Base-by-base conservation (phyloP, 2,797 vertebrate genomes). In the Lepilemur septentrionalis region DNA sequence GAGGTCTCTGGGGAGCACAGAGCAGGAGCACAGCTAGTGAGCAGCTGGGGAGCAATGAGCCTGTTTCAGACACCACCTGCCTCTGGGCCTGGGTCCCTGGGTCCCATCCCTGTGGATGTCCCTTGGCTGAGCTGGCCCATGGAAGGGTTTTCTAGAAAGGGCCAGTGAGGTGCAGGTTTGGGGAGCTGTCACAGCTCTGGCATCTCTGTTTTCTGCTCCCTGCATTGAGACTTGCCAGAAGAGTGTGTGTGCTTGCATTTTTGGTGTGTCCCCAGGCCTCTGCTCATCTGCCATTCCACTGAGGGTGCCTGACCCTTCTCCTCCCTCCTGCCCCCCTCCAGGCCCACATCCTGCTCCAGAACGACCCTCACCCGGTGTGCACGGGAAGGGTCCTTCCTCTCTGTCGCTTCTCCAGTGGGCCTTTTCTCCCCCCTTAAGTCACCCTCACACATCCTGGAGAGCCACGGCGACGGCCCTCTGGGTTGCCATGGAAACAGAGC, bases 391-490 rank as follows among this genome's bases (percentile, higher is more conserved):
- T 18, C 85, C 88, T 98, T 99, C 94, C 98, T 99, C 92, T 99
- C 99, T 0, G 84, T 98, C 0, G 99, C 99, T 38, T 99, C 99
- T 98, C 97, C 99, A 95, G 98, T 98, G 1, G 99, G 99, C 35
- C 99, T 99, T 93, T 97, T 99, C 97, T 99, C 99, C 97, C 99
- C 99, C 1, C 98, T 99, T 96, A 99, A 99, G 98, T 99, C 99
- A 1, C 99, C 99, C 98, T 98, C 99, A 0, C 99, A 99, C 98
- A 99, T 99, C 97, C 99, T 99, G 15, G 98, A 99, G 97, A 98
- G 99, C 98, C 99, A 99, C 28, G 92, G 99, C 97, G 98, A 98
- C 85, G 98, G 98, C 95, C 99, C 81, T 88, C 67, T 5, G 48
- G 28, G 97, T 97, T 97, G 91, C 96, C 94, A 94, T 96, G 96